A percentile compares a stretch with the other conserved stretches of the same genome.
phyloP scores from a whole-genome alignment of 2,113 vertebrate species.

The Prunella fulvescens region DNA sequence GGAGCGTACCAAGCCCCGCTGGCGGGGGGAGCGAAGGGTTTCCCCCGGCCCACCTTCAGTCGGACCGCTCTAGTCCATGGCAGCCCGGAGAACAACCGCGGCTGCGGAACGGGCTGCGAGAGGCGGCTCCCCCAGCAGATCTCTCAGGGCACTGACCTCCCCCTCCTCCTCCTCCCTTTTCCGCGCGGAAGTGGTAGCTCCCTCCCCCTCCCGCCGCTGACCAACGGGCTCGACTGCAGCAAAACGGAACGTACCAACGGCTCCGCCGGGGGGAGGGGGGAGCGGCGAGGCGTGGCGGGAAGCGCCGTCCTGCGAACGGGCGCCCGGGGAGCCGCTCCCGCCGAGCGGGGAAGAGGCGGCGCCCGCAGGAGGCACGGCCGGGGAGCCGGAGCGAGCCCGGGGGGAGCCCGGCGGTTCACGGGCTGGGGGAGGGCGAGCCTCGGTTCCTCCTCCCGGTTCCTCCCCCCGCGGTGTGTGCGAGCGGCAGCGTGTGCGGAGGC shows the following conservation, averaged over 20 bases:
- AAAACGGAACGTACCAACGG: slow-evolving; percentile 74
- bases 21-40: background rate
- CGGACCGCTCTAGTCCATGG: background rate
- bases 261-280: background rate
- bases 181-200: slow-evolving; percentile 1
- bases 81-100: too few species aligned
- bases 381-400: background rate
- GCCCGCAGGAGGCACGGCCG: background rate
- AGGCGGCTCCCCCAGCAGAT: too few species aligned
- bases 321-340: background rate
- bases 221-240: slow-evolving; percentile 63
- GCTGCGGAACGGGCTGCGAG: accelerated
- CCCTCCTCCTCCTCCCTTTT: background rate
- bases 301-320: background rate
- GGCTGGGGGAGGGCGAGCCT: slow-evolving; percentile 1
- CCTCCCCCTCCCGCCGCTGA: background rate
- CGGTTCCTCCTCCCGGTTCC: background rate
- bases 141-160: background rate
- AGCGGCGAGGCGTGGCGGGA: background rate
- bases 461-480: background rate
- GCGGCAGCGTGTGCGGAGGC: background rate
- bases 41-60: background rate
- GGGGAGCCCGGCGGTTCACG: background rate
- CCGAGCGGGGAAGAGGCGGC: background rate
- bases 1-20: background rate